Evolutionary conservation across 2,797 vertebrate species (phyloP).

Genomic region (Lacerta agilis): DNA sequence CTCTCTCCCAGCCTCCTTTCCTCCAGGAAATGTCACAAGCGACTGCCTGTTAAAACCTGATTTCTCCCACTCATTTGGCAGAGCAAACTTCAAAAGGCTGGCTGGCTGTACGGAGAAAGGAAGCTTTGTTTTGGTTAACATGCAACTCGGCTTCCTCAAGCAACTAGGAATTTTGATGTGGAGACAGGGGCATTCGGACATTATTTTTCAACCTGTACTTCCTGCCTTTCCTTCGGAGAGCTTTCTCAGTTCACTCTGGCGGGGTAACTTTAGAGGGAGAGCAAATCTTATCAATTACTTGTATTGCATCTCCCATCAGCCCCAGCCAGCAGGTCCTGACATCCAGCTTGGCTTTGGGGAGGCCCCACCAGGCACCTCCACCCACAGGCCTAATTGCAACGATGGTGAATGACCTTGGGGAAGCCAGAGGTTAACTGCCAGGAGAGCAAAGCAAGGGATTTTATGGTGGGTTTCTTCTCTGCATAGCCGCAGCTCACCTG

Average conservation of each 20-base stretch:
- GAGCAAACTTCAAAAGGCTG: not conserved
- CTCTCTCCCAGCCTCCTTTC: not conserved
- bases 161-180: too few relatives aligned
- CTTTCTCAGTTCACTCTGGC: not conserved
- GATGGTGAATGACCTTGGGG: not conserved
- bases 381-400: not conserved
- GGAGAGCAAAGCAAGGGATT: not conserved
- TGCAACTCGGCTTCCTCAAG: too few relatives aligned
- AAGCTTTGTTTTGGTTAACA: not conserved
- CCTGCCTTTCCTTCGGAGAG: not conserved
- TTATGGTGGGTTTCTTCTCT: not conserved
- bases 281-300: not conserved
- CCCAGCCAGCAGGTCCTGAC: too few relatives aligned
- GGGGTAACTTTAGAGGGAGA: not conserved
- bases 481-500: not conserved
- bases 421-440: not conserved
- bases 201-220: not conserved
- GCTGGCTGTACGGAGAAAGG: not conserved
- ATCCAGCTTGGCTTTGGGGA: not conserved
- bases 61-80: not conserved
- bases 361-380: not conserved
- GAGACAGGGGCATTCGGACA: not conserved
- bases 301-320: too few relatives aligned
- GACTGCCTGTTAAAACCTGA: not conserved
- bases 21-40: constrained; percentile 15